phyloP scores from a whole-genome alignment of 1,140 invertebrate genomes.

The Cecropterus lyciades region DNA sequence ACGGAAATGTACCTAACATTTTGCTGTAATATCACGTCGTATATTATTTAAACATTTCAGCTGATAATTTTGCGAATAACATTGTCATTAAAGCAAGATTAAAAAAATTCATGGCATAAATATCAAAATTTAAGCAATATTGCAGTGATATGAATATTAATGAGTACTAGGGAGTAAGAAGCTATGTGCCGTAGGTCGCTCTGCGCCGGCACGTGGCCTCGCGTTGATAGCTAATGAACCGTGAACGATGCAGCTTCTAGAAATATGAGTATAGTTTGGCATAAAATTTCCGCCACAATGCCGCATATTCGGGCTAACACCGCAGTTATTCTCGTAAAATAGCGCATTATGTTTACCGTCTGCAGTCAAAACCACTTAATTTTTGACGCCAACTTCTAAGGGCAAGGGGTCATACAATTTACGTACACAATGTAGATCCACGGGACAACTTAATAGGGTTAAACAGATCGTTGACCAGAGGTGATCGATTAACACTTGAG shows the following conservation, averaged over 20 bases:
- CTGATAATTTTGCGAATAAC: slow-evolving; percentile 4
- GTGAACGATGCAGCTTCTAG: slow-evolving; percentile 53
- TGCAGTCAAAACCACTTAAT: slow-evolving; percentile 34
- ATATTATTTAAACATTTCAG: slow-evolving; percentile 1
- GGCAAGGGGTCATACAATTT: slow-evolving; percentile 22
- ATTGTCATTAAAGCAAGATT: not conserved
- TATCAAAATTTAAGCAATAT: slow-evolving; percentile 34
- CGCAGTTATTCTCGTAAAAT: slow-evolving; percentile 41
- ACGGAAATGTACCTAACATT: not conserved
- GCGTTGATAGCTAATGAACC: slow-evolving; percentile 57
- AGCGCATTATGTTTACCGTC: slow-evolving; percentile 35
- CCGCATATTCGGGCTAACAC: slow-evolving; percentile 38
- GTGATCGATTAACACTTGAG: slow-evolving; percentile 71
- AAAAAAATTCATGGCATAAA: slow-evolving; percentile 2
- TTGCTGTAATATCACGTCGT: slow-evolving; percentile 8
- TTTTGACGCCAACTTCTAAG: slow-evolving; percentile 9
- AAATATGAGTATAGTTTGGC: slow-evolving; percentile 50
- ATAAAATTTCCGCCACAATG: slow-evolving; percentile 48
- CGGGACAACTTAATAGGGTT: slow-evolving; percentile 45
- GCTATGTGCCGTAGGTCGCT: slow-evolving; percentile 40
- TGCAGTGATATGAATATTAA: slow-evolving; percentile 53
- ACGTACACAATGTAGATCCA: slow-evolving; percentile 21
- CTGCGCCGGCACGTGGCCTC: slow-evolving; percentile 30
- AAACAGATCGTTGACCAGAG: slow-evolving; percentile 60
- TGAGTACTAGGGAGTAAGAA: slow-evolving; percentile 45